A percentile compares a stretch with the other conserved stretches of the same genome.
phyloP scores from a whole-genome alignment of 2,888 invertebrate species.

The Xestobium rufovillosum region DNA sequence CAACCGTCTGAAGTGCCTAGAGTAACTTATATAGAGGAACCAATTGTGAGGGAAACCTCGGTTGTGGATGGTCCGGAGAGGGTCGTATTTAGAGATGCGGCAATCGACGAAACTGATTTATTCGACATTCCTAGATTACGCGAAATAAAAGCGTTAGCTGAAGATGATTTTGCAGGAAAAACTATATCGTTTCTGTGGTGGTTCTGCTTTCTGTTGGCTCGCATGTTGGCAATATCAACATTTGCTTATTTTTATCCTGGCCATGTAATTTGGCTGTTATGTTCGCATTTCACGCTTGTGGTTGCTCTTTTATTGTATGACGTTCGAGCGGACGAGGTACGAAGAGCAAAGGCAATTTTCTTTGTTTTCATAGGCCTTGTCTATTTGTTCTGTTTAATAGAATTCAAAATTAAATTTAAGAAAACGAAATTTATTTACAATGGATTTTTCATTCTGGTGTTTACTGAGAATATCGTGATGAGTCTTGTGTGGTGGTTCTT shows the following conservation, averaged over 20 bases:
- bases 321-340: slow-evolving; percentile 49
- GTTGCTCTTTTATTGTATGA: slow-evolving; percentile 57
- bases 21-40: slow-evolving; percentile 10
- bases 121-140: slow-evolving; percentile 41
- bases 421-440: slow-evolving; percentile 63
- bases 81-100: slow-evolving; percentile 16
- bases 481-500: slow-evolving; percentile 60
- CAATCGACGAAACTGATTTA: slow-evolving; percentile 14
- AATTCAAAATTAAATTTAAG: slow-evolving; percentile 71
- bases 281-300: slow-evolving; percentile 59
- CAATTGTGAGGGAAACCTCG: slow-evolving; percentile 25
- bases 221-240: slow-evolving; percentile 61
- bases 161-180: slow-evolving; percentile 65
- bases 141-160: slow-evolving; percentile 56
- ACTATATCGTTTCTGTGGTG: slow-evolving; percentile 67
- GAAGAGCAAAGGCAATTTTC: slow-evolving; percentile 44
- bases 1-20: slow-evolving; percentile 25
- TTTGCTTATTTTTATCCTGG: slow-evolving; percentile 62
- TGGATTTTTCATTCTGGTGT: slow-evolving; percentile 58
- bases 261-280: slow-evolving; percentile 52
- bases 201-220: slow-evolving; percentile 65
- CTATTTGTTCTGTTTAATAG: slow-evolving; percentile 68
- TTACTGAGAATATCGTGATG: slow-evolving; percentile 59
- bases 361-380: slow-evolving; percentile 66
- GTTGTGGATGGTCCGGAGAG: slow-evolving; percentile 24